Base-by-base conservation (phyloP, 2,888 invertebrate genomes). In the Oligia fasciuncula region DNA sequence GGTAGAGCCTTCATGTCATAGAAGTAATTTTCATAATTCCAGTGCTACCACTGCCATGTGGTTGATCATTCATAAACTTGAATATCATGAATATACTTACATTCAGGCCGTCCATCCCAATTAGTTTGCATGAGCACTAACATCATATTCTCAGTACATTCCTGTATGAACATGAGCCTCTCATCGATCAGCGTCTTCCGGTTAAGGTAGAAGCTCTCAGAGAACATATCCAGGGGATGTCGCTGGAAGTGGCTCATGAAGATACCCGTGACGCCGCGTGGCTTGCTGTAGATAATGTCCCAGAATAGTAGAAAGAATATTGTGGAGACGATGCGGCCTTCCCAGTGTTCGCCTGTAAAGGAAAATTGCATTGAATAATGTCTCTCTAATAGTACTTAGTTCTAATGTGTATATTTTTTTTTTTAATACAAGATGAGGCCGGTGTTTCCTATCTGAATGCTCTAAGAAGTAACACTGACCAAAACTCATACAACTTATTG, bases 221-320 rank as follows among this genome's bases (percentile, higher is more conserved):
- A 97, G 90, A 97, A 97, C 88, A 99, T 93, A 94, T 99, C 99
- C 9, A 98, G 94, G 0, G 99, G 99, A n/a, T 95, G 96, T 51
- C 81, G 84, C 93, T 98, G 98, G 91, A 97, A 97, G 6, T 95
- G 94, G 1, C 97, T 97, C 67, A 98, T 95, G 93, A 98, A 99
- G 19, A 97, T 96, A 80, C 98, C 98, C 0, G 81, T 81, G 0
- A 92, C 90, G 14, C 91, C 91, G 0, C 97, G 95, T 1, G 95
- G 94, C 73, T 96, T 96, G 23, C 98, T 94, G 84, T 97, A 96
- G 70, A 99, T 97, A 4, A 98, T 97, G 86, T 98, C 98, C 98
- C 98, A 99, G 93, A 99, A 98, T 13, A 98, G 94, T 0, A 98
- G 94, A 62, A 96, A 96, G 93, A 98, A 98, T 77, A 98, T 92